Conservation (phyloP, 2,113 vertebrate species). For the Burhinus bistriatus region DNA sequence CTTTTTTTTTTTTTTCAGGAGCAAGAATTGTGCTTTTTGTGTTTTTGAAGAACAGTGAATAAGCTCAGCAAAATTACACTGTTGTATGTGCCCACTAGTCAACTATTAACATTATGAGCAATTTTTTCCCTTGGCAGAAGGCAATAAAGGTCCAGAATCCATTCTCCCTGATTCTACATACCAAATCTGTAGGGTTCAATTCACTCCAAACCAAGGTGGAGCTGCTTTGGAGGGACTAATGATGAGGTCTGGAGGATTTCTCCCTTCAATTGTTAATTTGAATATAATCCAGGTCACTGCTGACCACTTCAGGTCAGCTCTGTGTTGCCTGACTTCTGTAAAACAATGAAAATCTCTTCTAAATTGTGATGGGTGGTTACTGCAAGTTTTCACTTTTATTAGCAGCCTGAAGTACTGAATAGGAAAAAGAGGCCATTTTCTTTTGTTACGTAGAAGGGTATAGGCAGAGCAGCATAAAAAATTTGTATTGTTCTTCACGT, state of each 20-base stretch:
- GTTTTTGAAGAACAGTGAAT: not conserved
- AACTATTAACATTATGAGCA: not conserved
- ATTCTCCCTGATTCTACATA: not conserved
- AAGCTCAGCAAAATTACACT: not conserved
- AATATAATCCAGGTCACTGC: not conserved
- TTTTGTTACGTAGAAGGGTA: not conserved
- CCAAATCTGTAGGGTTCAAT: not conserved
- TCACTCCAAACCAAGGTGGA: not conserved
- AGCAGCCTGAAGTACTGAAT: not conserved
- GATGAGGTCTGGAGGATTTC: not conserved
- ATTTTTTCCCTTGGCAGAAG: not conserved
- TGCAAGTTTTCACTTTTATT: not conserved
- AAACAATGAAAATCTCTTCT: not conserved
- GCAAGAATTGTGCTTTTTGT: not conserved
- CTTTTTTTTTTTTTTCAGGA: not conserved
- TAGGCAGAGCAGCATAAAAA: not conserved
- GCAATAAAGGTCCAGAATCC: not conserved
- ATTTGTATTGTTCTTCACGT: not conserved
- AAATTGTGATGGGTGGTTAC: not conserved
- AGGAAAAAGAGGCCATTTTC: not conserved
- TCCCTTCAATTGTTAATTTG: not conserved
- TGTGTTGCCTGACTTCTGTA: not conserved
- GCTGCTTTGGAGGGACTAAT: not conserved
- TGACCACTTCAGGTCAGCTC: not conserved
- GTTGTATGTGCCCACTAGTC: not conserved